Conservation (phyloP, 35 echinoderm and acorn worm species). For the Ptychodera flava region DNA sequence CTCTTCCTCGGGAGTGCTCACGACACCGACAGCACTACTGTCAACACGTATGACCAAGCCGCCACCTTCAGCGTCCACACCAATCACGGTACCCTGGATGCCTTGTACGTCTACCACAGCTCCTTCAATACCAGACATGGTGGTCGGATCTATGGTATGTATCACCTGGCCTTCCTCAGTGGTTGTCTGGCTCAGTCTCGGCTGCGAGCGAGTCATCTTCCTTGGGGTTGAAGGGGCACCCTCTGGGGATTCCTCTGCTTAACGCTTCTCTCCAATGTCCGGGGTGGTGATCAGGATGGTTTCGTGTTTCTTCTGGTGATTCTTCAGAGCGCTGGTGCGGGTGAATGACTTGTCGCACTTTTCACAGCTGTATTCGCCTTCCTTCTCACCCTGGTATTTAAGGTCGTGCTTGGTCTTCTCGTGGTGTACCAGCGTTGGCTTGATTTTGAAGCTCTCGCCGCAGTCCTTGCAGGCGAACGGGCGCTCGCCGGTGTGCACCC, state of each 20-base stretch:
- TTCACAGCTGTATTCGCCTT: not conserved
- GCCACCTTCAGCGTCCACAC: not conserved
- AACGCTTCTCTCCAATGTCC: slow-evolving; percentile 37
- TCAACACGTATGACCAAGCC: not conserved
- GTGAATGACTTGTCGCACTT: not conserved
- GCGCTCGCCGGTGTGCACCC: slow-evolving; percentile 66
- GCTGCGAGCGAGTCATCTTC: slow-evolving; percentile 5
- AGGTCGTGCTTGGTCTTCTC: slow-evolving; percentile 62
- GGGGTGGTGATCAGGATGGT: not conserved
- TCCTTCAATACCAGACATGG: not conserved
- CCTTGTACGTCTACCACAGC: not conserved
- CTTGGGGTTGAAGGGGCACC: slow-evolving; percentile 53
- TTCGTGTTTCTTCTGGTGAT: not conserved
- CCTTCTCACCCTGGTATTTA: slow-evolving; percentile 30
- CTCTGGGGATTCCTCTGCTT: slow-evolving; percentile 21
- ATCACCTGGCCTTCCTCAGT: not conserved
- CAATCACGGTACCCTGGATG: not conserved
- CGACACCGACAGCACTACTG: not conserved
- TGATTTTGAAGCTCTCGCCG: slow-evolving; percentile 79
- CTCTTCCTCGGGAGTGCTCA: not conserved
- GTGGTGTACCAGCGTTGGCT: slow-evolving; percentile 69
- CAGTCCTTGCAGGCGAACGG: slow-evolving; percentile 80
- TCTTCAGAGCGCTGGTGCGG: not conserved
- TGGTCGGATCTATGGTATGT: not conserved
- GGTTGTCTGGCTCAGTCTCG: not conserved